Evolutionary conservation across 2,113 vertebrate species (phyloP).

Genomic region (Brevimyrus niger): DNA sequence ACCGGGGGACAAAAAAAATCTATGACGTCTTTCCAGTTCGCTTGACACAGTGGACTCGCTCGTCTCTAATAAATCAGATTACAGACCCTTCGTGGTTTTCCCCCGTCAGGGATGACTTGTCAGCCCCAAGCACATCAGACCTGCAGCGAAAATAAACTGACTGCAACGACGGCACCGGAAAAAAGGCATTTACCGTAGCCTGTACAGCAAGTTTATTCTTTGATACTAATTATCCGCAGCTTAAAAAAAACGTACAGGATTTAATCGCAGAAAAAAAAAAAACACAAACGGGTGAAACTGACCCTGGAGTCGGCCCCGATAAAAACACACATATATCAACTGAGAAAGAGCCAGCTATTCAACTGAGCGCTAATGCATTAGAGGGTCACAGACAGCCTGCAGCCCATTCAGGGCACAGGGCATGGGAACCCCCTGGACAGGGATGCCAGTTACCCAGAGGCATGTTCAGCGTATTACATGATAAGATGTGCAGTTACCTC

Average conservation of each 20-base stretch:
- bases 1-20: slow-evolving; percentile 13
- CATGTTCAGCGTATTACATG: background rate
- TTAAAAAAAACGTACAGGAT: background rate
- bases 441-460: background rate
- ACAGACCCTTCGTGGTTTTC: slow-evolving; percentile 1
- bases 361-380: background rate
- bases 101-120: background rate
- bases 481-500: background rate
- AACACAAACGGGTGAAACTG: background rate
- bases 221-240: background rate
- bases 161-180: background rate
- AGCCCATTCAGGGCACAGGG: background rate
- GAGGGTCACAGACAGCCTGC: background rate
- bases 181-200: background rate
- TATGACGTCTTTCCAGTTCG: slow-evolving; percentile 24
- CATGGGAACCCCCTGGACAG: background rate
- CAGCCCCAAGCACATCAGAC: background rate
- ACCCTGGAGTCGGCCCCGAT: background rate
- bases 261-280: background rate
- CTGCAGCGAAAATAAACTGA: background rate
- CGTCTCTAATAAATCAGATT: slow-evolving; percentile 31
- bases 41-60: slow-evolving; percentile 29
- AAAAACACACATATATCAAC: background rate
- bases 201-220: background rate
- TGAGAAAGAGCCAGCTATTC: background rate